Conservation (phyloP, 2,888 invertebrate genomes). For the Pachydiplax longipennis region DNA sequence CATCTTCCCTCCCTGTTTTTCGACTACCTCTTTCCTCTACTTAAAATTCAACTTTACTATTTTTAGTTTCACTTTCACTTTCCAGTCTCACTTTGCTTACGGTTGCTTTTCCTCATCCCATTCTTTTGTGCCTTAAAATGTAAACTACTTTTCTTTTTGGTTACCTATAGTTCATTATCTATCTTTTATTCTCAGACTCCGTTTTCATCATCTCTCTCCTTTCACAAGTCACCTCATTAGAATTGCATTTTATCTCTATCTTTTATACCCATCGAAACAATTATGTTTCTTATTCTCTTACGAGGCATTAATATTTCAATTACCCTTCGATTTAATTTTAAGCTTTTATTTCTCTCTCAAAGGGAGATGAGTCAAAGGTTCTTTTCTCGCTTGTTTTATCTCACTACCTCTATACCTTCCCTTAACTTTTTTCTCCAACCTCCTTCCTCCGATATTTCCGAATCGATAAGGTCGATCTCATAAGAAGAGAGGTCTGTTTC, state of each 20-base stretch:
- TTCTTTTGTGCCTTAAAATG: too few relatives aligned
- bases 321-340: neutral
- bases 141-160: too few relatives aligned
- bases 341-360: neutral
- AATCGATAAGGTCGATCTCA: neutral
- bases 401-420: neutral
- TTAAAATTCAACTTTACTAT: too few relatives aligned
- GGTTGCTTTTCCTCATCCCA: too few relatives aligned
- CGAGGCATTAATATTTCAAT: neutral
- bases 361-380: too few relatives aligned
- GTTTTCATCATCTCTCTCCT: too few relatives aligned
- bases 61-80: too few relatives aligned
- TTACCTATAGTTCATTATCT: too few relatives aligned
- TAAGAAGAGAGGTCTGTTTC: neutral
- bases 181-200: too few relatives aligned
- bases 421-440: neutral
- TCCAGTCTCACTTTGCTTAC: too few relatives aligned
- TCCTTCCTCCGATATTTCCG: neutral
- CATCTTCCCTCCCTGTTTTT: too few relatives aligned
- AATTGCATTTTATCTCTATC: neutral
- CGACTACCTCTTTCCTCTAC: too few relatives aligned
- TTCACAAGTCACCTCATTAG: neutral
- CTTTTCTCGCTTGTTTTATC: neutral
- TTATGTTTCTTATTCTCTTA: neutral
- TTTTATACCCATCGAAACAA: neutral